These are phyloP conservation scores for Trachymyrmex septentrionalis DNA, from an alignment of 1,140 invertebrate genomes.

Conservation along the genomic window DNA sequence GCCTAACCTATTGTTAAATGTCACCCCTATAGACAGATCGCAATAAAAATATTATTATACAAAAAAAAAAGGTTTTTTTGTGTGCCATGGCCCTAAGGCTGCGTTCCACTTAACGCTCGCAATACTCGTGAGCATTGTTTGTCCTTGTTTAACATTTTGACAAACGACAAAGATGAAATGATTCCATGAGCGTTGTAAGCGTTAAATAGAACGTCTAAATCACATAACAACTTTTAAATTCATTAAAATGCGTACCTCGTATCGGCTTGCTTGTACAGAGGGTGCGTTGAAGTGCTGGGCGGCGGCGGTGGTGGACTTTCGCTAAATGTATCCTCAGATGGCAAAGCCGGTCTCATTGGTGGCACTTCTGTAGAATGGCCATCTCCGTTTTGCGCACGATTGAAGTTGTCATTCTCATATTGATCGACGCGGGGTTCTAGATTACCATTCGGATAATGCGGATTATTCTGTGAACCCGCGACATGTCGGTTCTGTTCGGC, in stretches of 20 bases:
- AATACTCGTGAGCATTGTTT: too few species aligned
- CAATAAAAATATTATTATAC: too few species aligned
- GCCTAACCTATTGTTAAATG: too few species aligned
- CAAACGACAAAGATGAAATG: too few species aligned
- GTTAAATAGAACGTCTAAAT: not conserved
- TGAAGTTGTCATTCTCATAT: constrained; percentile 73
- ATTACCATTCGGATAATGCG: constrained; percentile 79
- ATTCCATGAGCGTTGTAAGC: too few species aligned
- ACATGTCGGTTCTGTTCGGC: constrained; percentile 78
- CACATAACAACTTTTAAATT: not conserved
- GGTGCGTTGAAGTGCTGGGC: constrained; percentile 91
- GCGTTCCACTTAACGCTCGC: too few species aligned
- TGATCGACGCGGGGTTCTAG: constrained; percentile 75
- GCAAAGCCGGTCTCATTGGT: constrained; percentile 76
- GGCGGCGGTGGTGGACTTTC: constrained; percentile 91
- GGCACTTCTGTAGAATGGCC: constrained; percentile 34
- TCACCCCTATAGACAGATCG: too few species aligned
- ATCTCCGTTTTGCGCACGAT: constrained; percentile 70
- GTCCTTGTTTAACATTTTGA: too few species aligned
- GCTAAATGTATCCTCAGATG: constrained; percentile 80
- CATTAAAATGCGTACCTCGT: constrained; percentile 75
- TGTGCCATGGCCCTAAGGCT: too few species aligned
- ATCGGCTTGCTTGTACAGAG: constrained; percentile 87
- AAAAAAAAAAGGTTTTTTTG: too few species aligned
- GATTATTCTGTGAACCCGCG: constrained; percentile 60